These are phyloP conservation scores for Geopemphigus sp. DNA, from an alignment of 1,140 invertebrate species.

Conservation along the genomic window DNA sequence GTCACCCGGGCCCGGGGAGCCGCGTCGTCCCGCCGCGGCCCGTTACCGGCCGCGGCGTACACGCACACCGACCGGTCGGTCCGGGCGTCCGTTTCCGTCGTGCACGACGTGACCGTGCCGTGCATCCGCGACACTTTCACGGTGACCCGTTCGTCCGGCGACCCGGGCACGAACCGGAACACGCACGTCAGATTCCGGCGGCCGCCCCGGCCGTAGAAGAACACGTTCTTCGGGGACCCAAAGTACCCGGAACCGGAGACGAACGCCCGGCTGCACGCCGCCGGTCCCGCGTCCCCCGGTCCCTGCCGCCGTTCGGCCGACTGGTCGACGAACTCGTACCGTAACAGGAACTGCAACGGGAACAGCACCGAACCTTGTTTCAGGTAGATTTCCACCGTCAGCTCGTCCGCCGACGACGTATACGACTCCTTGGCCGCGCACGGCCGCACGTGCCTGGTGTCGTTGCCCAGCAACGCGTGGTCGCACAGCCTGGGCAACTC, in stretches of 20 bases:
- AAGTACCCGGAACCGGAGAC: slow-evolving; percentile 58
- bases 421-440: slow-evolving; percentile 75
- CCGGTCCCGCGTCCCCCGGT: slow-evolving; percentile 56
- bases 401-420: slow-evolving; percentile 67
- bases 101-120: background rate
- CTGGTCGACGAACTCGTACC: slow-evolving; percentile 73
- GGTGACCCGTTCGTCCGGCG: slow-evolving; percentile 59
- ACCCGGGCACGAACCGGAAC: slow-evolving; percentile 70
- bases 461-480: slow-evolving; percentile 71
- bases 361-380: slow-evolving; percentile 74
- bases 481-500: slow-evolving; percentile 73
- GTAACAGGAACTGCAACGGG: slow-evolving; percentile 72
- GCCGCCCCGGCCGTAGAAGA: slow-evolving; percentile 77
- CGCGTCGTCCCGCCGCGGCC: slow-evolving; percentile 51
- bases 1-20: slow-evolving; percentile 63
- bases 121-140: slow-evolving; percentile 6
- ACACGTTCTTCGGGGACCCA: slow-evolving; percentile 74
- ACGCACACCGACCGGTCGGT: slow-evolving; percentile 67
- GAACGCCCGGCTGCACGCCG: slow-evolving; percentile 64
- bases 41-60: slow-evolving; percentile 51
- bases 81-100: slow-evolving; percentile 62
- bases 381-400: slow-evolving; percentile 71
- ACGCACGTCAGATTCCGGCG: slow-evolving; percentile 71
- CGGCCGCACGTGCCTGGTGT: slow-evolving; percentile 69
- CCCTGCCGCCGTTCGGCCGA: slow-evolving; percentile 58